Conservation (phyloP, 1,140 invertebrate genomes). For the Trichonephila clavipes region DNA sequence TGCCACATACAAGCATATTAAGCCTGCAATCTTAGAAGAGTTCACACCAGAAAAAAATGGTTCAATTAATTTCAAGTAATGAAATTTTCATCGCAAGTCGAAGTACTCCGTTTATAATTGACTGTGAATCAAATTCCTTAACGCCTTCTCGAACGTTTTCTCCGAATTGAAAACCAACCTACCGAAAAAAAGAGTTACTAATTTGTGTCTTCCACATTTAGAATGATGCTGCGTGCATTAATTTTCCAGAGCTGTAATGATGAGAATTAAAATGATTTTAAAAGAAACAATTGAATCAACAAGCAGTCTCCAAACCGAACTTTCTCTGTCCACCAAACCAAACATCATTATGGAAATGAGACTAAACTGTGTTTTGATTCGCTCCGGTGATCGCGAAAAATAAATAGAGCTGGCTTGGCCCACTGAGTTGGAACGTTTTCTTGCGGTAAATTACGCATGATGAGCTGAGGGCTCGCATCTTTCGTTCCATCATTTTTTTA, state of each 20-base stretch:
- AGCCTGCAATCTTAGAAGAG: too few relatives aligned
- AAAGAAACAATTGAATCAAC: constrained; percentile 19
- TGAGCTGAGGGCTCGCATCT: not conserved
- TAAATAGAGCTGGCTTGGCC: not conserved
- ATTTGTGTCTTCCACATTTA: too few relatives aligned
- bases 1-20: too few relatives aligned
- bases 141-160: not conserved
- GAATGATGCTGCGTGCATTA: too few relatives aligned
- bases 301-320: not conserved
- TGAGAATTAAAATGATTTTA: not conserved
- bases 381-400: not conserved
- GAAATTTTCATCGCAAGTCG: too few relatives aligned
- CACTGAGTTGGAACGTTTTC: not conserved
- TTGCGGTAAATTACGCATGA: constrained; percentile 11
- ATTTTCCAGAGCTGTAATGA: too few relatives aligned
- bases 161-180: too few relatives aligned
- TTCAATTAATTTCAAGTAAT: too few relatives aligned
- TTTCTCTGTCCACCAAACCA: not conserved
- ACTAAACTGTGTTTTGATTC: not conserved
- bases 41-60: too few relatives aligned
- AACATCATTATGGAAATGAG: not conserved
- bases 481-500: not conserved
- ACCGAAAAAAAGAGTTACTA: too few relatives aligned
- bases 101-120: too few relatives aligned
- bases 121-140: not conserved